These are phyloP conservation scores for Macaca nemestrina DNA, from an alignment of 2,113 vertebrate species.

Conservation along the genomic window DNA sequence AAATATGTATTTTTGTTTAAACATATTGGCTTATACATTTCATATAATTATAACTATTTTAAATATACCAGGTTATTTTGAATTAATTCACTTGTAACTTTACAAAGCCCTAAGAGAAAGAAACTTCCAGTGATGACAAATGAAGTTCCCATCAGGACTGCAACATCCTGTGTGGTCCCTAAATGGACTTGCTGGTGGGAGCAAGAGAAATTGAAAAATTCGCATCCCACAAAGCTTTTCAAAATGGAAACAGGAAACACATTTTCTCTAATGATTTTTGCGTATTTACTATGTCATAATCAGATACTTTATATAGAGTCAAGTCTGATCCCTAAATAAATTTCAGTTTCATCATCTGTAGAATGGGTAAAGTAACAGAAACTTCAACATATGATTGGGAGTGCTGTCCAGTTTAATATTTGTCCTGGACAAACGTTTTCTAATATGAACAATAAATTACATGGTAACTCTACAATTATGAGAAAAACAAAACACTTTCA, in stretches of 20 bases:
- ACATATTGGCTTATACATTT: neutral
- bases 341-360: neutral
- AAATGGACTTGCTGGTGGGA: neutral
- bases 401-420: neutral
- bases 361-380: neutral
- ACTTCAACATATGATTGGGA: neutral
- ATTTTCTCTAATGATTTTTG: neutral
- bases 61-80: neutral
- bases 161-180: neutral
- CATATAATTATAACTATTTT: neutral
- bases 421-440: neutral
- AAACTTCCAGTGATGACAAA: neutral
- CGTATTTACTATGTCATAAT: neutral
- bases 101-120: neutral
- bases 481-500: neutral
- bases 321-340: neutral
- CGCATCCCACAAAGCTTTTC: neutral
- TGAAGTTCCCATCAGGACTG: neutral
- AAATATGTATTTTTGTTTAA: neutral
- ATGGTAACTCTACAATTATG: neutral
- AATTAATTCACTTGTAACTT: neutral
- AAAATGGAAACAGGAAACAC: neutral
- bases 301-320: neutral
- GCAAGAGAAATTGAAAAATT: fast-evolving
- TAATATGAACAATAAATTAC: neutral